These are phyloP conservation scores for Pelodiscus sinensis DNA, from an alignment of 2,113 vertebrate genomes.

Conservation along the genomic window DNA sequence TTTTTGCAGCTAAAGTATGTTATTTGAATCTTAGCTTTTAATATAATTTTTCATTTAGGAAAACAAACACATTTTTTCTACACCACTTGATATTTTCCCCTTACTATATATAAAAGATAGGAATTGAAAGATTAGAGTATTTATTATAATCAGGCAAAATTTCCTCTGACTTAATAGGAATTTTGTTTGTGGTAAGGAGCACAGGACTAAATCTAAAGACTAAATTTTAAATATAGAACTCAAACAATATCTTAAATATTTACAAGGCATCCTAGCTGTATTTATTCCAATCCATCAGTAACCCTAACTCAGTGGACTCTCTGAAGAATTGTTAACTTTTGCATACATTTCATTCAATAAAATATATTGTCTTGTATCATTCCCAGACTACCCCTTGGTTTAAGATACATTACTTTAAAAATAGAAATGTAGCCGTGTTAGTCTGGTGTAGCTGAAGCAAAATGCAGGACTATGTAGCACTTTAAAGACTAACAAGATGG, in stretches of 20 bases:
- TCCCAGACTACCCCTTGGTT: background rate
- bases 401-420: background rate
- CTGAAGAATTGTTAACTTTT: background rate
- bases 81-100: background rate
- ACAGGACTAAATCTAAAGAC: background rate
- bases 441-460: too few species aligned
- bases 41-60: background rate
- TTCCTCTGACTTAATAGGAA: background rate
- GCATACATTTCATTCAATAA: background rate
- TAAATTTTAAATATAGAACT: background rate
- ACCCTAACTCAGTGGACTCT: background rate
- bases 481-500: too few species aligned
- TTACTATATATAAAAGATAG: background rate
- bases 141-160: background rate
- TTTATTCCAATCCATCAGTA: background rate
- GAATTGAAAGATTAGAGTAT: too few species aligned
- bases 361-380: background rate
- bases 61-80: background rate
- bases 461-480: too few species aligned
- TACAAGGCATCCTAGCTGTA: background rate
- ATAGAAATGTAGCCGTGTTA: too few species aligned
- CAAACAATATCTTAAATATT: background rate
- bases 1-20: background rate
- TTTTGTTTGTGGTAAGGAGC: background rate
- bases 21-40: background rate